These are phyloP conservation scores for Neodiprion fabricii DNA, from an alignment of 1,140 invertebrate species.

Conservation along the genomic window DNA sequence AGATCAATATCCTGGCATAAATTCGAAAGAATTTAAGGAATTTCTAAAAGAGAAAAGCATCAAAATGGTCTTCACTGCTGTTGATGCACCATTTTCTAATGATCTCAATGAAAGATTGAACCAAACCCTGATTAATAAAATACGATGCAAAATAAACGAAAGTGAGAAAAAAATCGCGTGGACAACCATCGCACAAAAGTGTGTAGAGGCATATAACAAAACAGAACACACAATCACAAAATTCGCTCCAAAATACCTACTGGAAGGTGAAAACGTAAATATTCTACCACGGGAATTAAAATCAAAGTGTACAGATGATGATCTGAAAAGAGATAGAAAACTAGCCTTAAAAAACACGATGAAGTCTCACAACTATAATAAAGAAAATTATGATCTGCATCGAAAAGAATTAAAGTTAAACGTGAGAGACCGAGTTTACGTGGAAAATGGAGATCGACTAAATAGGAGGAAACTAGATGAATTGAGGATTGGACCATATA, in stretches of 20 bases:
- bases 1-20: conserved; percentile 35
- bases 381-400: conserved; percentile 32
- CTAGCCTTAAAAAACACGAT: conserved; percentile 28
- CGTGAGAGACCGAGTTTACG: conserved; percentile 31
- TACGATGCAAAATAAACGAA: conserved; percentile 27
- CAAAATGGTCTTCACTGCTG: conserved; percentile 22
- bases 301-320: conserved; percentile 17
- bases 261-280: conserved; percentile 21
- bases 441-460: conserved; percentile 38
- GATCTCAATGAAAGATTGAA: too few species aligned
- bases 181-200: conserved; percentile 29
- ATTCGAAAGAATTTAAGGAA: conserved; percentile 16
- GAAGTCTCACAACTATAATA: conserved; percentile 38
- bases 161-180: conserved; percentile 23
- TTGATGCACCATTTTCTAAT: not conserved
- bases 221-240: conserved; percentile 25
- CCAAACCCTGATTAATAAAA: conserved; percentile 21
- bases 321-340: conserved; percentile 31
- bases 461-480: conserved; percentile 38
- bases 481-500: conserved; percentile 34
- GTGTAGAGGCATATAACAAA: conserved; percentile 27
- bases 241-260: conserved; percentile 28
- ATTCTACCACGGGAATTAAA: conserved; percentile 27
- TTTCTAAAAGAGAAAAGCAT: conserved; percentile 17
- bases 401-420: conserved; percentile 30